Evolutionary conservation across 2,888 invertebrate genomes (phyloP), one percentile per base, ranked within the genome.

Genomic region (Trypoxylon attenuatum): DNA sequence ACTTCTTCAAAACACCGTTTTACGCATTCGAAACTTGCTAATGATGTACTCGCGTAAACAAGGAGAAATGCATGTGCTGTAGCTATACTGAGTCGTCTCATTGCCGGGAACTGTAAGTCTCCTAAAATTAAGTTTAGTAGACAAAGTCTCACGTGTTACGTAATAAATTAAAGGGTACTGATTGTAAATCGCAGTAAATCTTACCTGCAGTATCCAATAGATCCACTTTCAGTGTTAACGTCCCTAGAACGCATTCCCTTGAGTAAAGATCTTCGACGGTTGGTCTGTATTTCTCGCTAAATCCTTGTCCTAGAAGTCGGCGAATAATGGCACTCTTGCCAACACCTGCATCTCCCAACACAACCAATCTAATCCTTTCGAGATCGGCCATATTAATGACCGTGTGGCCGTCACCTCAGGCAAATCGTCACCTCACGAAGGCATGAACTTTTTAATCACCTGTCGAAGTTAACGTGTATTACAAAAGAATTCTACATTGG

Each of bases 231-330:
- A 95, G 88, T 8, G 92, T 92, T 71, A 92, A 90, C 23, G 91
- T 90, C 39, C 94, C 93, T 59, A 95, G 89, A 81, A 94, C 92
- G 85, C 94, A 96, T 86, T 96, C 95, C 59, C 94, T 90, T 81
- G 94, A 94, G 87, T 95, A 95, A 21, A 96, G 90, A 86, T 96
- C 96, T 85, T 96, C 96, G 25, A 96, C 94, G 10, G 96, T 96
- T 78, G 95, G 93, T 75, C 92, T 91, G 87, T 96, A 95, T 82
- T 93, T 92, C 80, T 94, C 94, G 49, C 91, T 90, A 87, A 93
- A 96, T 3, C 93, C 92, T 84, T 94, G 93, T 81, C 92, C 92
- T 57, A 96, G 90, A 82, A 96, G 94, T 50, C 95, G 90, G 77
- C 93, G 92, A 51, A 96, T 90, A 76, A 96, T 93, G 78, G 94